These are phyloP conservation scores for Medauroidea extradentata DNA, from an alignment of 1,140 invertebrate species.

Conservation along the genomic window DNA sequence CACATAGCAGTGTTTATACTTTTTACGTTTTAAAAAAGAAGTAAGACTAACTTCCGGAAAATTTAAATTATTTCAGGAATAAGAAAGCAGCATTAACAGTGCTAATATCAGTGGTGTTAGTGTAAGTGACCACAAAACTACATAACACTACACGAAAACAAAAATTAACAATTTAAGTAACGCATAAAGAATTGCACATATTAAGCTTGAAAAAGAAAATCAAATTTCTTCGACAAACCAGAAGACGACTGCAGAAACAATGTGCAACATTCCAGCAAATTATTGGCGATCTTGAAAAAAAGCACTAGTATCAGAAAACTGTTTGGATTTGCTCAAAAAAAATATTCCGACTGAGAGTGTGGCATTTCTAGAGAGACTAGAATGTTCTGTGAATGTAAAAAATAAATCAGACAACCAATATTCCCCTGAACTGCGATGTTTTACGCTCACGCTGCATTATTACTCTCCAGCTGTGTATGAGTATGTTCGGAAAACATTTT, in stretches of 20 bases:
- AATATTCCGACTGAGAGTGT: not conserved
- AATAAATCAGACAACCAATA: not conserved
- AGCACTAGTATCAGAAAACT: not conserved
- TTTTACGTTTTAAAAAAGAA: no score
- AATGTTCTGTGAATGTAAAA: not conserved
- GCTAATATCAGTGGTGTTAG: no score
- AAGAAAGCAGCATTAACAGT: no score
- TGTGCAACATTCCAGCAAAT: not conserved
- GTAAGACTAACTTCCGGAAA: no score
- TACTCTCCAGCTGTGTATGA: constrained; percentile 30
- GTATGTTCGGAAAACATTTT: no score
- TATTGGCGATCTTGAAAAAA: not conserved
- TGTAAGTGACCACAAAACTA: no score
- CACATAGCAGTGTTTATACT: no score
- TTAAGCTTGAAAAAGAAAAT: constrained; percentile 3
- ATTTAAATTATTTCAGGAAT: no score
- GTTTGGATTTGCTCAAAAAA: not conserved
- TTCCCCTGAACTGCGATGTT: constrained; percentile 23
- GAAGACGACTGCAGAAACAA: not conserved
- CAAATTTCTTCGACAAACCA: not conserved
- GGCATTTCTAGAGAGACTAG: not conserved
- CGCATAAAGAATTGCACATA: no score
- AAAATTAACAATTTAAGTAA: no score
- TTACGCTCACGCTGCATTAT: constrained; percentile 32
- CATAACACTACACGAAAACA: no score